Percentiles rank a stretch among this genome's conserved stretches.
Conservation (phyloP, 2,797 vertebrate genomes). For the Diglossa cyanea region DNA sequence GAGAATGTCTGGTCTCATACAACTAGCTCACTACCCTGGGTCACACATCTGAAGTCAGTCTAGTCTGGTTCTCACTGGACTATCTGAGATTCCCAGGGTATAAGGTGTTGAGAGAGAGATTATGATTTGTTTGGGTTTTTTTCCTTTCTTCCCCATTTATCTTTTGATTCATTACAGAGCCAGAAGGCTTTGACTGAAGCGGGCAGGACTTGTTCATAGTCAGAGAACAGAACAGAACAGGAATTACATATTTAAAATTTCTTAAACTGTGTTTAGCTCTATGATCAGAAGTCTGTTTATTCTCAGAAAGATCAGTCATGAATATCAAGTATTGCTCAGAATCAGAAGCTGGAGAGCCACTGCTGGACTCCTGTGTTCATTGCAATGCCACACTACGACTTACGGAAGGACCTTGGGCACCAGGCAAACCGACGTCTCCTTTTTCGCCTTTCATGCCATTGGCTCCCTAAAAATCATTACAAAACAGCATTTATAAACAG, state of each 20-base stretch:
- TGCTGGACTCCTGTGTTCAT: neutral
- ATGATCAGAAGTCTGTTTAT: neutral
- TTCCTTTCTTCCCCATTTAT: neutral
- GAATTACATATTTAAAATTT: neutral
- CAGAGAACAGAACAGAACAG: neutral
- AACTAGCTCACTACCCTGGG: neutral
- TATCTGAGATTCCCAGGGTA: neutral
- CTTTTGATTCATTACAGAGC: neutral
- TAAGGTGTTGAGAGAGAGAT: neutral
- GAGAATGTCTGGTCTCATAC: neutral
- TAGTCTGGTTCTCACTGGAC: neutral
- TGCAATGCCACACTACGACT: constrained; percentile 64
- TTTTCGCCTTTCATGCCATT: constrained; percentile 94
- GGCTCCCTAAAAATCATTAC: constrained; percentile 80
- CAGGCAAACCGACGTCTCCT: constrained; percentile 88
- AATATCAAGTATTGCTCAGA: neutral
- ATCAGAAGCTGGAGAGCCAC: neutral
- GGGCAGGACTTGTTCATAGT: neutral
- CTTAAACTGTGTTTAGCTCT: neutral
- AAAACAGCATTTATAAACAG: neutral
- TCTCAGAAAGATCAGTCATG: neutral
- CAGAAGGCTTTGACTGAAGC: neutral
- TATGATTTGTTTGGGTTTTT: neutral
- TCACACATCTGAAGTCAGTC: neutral
- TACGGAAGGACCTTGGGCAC: constrained; percentile 93